Base-by-base conservation (phyloP, 2,113 vertebrate genomes). In the Sceloporus undulatus region DNA sequence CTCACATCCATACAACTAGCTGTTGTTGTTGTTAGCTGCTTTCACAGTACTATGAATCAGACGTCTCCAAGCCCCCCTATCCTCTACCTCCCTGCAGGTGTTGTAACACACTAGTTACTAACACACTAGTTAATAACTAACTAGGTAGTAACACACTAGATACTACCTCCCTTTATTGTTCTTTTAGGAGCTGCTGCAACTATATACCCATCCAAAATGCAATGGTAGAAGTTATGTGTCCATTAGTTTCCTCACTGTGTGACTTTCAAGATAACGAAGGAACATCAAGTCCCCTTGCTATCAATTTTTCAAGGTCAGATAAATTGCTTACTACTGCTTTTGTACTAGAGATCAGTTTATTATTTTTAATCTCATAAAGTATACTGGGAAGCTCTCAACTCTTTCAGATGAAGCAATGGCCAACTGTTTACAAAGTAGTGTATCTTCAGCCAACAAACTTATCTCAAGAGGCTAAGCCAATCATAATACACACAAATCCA, bases 261-360 rank as follows among this genome's bases (percentile, higher is more conserved):
- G 56, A 78, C 65, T 83, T 16, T 83, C 52, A 68, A 78, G 74
- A 85, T 79, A 82, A 86, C 89, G 87, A 82, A 78, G 34, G 62
- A 83, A 78, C 9, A 70, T 21, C 19, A 89, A 82, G 80, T 84
- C 38, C 42, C 2, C 21, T 1, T 29, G 5, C 2, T 27, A 0
- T 56, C 34, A 78, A 81, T 59, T 82, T 42, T 27, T 81, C 56
- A 23, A 11, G 59, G 59, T 77, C 48, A 21, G 48, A 85, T 59
- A 76, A 74, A 13, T 79, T 16, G 29, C 27, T 76, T 16, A 29
- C 23, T 75, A 10, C 82, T 91, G 54, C 62, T 77, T 65, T 40
- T 88, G 48, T 25, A 74, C 87, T 88, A 27, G 23, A 77, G 42
- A 34, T 29, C 54, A 6, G 86, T 92, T 91, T 68, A 79, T 66